Base-by-base conservation (phyloP, 1,140 invertebrate genomes). In the Aphelenchoides fujianensis region DNA sequence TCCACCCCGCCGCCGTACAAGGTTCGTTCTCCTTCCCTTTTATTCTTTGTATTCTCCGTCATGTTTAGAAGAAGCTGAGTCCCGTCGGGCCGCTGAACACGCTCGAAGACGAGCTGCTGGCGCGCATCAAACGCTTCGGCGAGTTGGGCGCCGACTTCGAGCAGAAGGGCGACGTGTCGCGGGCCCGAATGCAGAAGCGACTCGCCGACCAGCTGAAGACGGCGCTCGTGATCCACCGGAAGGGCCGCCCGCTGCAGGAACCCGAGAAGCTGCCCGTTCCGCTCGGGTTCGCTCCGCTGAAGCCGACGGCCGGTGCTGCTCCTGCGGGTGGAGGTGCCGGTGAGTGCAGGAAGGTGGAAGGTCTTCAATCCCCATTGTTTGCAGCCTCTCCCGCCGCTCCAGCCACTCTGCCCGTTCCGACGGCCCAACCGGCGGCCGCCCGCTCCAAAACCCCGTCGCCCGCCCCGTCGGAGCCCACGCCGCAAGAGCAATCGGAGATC, bases 1-100 rank as follows among this genome's bases (percentile, higher is more conserved):
- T 12, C 23, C 37, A 66, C 63, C 1, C 63, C 63, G n/a, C 32
- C 63, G 12, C 63, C 63, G 16, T 66, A 66, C 32, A 66, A 55
- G 34, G 63, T 66, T n/a, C 0, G 0, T 32, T 36, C 12, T 66
- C 5, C 5, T 64, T 64, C 23, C n/a, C 7, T 64, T 5, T 64
- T 35, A 48, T 64, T 64, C 5, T 54, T 64, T 53, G 62, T 32
- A 48, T 48, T 48, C 41, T n/a, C n/a, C n/a, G n/a, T n/a, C n/a
- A n/a, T 48, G 41, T 59, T 59, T 36, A 66, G 63, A 66, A 30
- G 53, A 66, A 66, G 34, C 12, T 36, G 28, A 59, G 12, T 1
- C 16, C 27, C 27, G 12, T 37, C 36, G 16, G 53, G 1, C 63
- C 32, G 63, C 16, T 32, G n/a, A 16, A 12, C 27, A 36, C 63